Conservation (phyloP, 2,888 invertebrate genomes). For the Andrena trimmerana region DNA sequence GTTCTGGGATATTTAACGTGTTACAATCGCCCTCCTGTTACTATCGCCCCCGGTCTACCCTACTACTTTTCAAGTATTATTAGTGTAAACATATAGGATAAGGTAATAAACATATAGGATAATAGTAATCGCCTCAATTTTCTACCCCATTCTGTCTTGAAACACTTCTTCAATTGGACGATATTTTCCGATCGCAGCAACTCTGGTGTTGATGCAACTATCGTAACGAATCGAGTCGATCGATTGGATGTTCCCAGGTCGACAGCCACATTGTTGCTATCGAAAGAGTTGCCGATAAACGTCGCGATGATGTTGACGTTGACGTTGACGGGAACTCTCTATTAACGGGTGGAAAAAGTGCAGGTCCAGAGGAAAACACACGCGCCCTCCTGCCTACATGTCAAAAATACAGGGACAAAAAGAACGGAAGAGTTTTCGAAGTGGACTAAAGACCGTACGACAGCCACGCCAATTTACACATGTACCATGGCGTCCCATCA, state of each 20-base stretch:
- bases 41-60: too few species aligned
- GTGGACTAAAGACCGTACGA: slow-evolving; percentile 12
- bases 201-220: not conserved
- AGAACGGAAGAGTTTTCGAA: not conserved
- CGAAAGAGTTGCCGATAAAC: not conserved
- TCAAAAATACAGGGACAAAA: slow-evolving; percentile 4
- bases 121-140: not conserved
- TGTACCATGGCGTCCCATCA: slow-evolving; percentile 25
- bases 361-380: not conserved
- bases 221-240: not conserved
- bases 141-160: not conserved
- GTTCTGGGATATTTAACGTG: too few species aligned
- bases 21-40: too few species aligned
- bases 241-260: not conserved
- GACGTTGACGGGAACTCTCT: slow-evolving; percentile 1
- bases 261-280: not conserved
- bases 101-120: not conserved
- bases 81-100: too few species aligned
- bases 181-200: too few species aligned
- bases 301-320: not conserved
- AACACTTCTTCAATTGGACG: too few species aligned
- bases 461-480: slow-evolving; percentile 29
- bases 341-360: slow-evolving; percentile 15
- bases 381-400: too few species aligned
- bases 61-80: not conserved